A percentile compares a stretch with the other conserved stretches of the same genome.
phyloP scores from a whole-genome alignment of 2,113 vertebrate genomes.

The Archocentrus centrarchus region DNA sequence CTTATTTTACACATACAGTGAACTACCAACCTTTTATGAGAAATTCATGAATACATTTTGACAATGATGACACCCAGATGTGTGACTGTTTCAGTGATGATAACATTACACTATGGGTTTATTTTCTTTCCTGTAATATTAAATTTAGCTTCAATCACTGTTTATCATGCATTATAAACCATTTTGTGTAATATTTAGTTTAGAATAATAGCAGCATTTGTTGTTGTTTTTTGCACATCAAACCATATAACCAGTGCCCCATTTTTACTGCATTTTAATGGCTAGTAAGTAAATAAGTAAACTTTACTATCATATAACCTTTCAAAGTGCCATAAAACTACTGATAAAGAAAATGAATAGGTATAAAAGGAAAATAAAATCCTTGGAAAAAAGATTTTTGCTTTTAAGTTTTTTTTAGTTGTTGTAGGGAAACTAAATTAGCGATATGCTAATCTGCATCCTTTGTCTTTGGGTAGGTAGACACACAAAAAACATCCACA shows the following conservation, averaged over 20 bases:
- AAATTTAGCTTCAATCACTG: background rate
- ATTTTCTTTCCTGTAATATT: background rate
- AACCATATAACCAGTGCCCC: background rate
- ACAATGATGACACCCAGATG: background rate
- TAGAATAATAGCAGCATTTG: background rate
- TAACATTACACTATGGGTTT: background rate
- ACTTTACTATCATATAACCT: background rate
- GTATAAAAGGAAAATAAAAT: background rate
- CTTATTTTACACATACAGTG: background rate
- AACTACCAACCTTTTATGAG: background rate
- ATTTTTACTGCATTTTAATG: background rate
- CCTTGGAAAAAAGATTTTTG: background rate
- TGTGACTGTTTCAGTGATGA: background rate
- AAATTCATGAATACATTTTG: background rate
- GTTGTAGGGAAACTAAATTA: background rate
- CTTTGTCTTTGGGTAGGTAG: background rate
- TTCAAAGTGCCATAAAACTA: background rate
- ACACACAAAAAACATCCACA: background rate
- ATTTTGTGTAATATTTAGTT: background rate
- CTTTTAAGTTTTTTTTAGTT: background rate
- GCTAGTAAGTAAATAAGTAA: background rate
- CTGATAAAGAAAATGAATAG: background rate
- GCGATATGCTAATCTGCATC: background rate
- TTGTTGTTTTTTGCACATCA: background rate
- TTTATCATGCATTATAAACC: background rate